phyloP scores from a whole-genome alignment of 2,888 invertebrate species.

The Chymomyza fuscimana region DNA sequence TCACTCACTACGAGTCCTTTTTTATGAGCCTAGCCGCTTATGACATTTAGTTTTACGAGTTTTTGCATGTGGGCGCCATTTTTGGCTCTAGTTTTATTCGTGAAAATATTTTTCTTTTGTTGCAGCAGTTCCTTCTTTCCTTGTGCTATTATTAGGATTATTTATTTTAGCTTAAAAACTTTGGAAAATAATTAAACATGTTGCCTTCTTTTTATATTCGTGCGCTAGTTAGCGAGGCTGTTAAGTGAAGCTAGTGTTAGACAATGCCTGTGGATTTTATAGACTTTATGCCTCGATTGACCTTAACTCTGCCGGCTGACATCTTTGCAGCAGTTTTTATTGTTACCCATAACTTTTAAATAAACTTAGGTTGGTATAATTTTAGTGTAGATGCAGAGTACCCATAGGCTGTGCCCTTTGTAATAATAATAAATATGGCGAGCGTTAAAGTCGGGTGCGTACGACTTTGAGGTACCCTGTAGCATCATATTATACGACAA shows the following conservation, averaged over 20 bases:
- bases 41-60: slow-evolving; percentile 41
- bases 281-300: too few relatives aligned
- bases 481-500: too few relatives aligned
- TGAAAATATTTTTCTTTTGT: slow-evolving; percentile 25
- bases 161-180: too few relatives aligned
- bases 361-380: too few relatives aligned
- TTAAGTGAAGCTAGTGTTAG: slow-evolving; percentile 15
- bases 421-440: too few relatives aligned
- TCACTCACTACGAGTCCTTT: slow-evolving; percentile 24
- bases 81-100: slow-evolving; percentile 46
- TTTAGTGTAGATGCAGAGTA: too few relatives aligned
- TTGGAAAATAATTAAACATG: slow-evolving; percentile 49
- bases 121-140: background rate
- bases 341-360: too few relatives aligned
- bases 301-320: too few relatives aligned
- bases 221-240: slow-evolving; percentile 34
- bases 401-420: too few relatives aligned
- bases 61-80: slow-evolving; percentile 20
- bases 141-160: background rate
- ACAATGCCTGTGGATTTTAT: slow-evolving; percentile 19
- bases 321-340: too few relatives aligned
- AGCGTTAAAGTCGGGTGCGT: too few relatives aligned
- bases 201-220: slow-evolving; percentile 39
- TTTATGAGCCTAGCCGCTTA: slow-evolving; percentile 49
- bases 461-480: too few relatives aligned